Evolutionary conservation across 2,888 invertebrate genomes (phyloP).

Genomic region (Ecdyonurus torrentis): DNA sequence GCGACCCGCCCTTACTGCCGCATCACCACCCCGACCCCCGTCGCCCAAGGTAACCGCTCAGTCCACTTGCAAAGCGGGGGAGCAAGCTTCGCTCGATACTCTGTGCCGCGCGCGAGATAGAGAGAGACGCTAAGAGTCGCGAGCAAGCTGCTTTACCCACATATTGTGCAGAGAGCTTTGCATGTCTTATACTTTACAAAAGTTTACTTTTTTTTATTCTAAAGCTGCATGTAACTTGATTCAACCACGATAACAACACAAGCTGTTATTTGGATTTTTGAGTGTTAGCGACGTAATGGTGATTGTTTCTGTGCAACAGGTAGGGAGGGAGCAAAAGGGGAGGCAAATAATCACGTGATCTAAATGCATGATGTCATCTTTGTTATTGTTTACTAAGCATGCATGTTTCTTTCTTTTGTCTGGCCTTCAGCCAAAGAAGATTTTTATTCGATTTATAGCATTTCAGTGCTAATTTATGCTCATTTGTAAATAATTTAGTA

Average conservation of each 20-base stretch:
- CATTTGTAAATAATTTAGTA: not conserved
- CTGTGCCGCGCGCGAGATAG: too few species aligned
- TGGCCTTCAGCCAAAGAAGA: too few species aligned
- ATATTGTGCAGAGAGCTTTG: not conserved
- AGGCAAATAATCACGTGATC: not conserved
- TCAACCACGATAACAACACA: not conserved
- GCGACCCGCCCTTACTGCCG: conserved; percentile 16
- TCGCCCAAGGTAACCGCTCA: conserved; percentile 4
- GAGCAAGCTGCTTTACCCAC: not conserved
- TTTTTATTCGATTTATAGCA: too few species aligned
- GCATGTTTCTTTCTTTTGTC: too few species aligned
- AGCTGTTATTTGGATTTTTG: not conserved
- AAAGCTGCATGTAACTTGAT: not conserved
- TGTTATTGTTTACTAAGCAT: not conserved
- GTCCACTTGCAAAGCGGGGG: not conserved
- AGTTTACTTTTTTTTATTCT: too few species aligned
- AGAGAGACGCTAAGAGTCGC: not conserved
- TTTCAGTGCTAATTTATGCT: not conserved
- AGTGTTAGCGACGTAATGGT: not conserved
- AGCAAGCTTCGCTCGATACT: not conserved
- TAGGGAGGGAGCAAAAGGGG: not conserved
- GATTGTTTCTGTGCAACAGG: not conserved
- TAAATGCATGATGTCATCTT: not conserved
- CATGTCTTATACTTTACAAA: not conserved
- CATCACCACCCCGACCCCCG: conserved; percentile 15